phyloP scores from a whole-genome alignment of 92 coral and sea anemone genomes.

The Actinernus sp. region DNA sequence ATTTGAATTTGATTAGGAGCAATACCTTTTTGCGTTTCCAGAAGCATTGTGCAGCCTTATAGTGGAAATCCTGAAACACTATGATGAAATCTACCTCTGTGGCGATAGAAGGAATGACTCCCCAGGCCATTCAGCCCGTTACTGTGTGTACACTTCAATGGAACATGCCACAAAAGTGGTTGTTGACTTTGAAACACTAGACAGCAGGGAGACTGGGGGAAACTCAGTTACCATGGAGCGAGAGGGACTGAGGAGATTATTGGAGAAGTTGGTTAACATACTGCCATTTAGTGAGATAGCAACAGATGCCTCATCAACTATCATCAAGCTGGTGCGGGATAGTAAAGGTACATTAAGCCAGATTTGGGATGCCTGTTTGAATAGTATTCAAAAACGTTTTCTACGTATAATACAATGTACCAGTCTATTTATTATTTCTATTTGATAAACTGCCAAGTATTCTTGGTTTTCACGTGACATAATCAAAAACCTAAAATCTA shows the following conservation, averaged over 20 bases:
- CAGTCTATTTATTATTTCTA: no score
- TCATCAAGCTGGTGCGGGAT: constrained; percentile 37
- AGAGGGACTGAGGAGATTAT: constrained; percentile 27
- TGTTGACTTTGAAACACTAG: constrained; percentile 22
- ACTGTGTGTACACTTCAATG: constrained; percentile 34
- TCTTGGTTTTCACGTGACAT: no score
- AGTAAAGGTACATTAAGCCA: constrained; percentile 38
- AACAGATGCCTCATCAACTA: constrained; percentile 45
- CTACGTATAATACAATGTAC: no score
- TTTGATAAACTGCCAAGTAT: no score
- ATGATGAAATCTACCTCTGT: constrained; percentile 2
- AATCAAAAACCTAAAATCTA: no score
- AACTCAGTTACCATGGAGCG: constrained; percentile 29
- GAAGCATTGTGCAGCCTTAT: constrained; percentile 15
- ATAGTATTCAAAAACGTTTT: no score
- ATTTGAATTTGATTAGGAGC: constrained; percentile 4
- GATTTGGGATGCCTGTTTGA: no score
- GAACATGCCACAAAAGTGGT: constrained; percentile 25
- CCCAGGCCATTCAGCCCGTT: constrained; percentile 9
- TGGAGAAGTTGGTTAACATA: constrained; percentile 6
- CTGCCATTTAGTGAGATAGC: constrained; percentile 16
- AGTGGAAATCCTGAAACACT: background rate
- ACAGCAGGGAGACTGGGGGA: constrained; percentile 49
- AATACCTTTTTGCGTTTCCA: constrained; percentile 7
- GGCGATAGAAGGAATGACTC: constrained; percentile 26